A percentile compares a stretch with the other conserved stretches of the same genome.
Evolutionary conservation across 2,113 vertebrate species (phyloP).

Genomic region (Cephalophus harveyi): DNA sequence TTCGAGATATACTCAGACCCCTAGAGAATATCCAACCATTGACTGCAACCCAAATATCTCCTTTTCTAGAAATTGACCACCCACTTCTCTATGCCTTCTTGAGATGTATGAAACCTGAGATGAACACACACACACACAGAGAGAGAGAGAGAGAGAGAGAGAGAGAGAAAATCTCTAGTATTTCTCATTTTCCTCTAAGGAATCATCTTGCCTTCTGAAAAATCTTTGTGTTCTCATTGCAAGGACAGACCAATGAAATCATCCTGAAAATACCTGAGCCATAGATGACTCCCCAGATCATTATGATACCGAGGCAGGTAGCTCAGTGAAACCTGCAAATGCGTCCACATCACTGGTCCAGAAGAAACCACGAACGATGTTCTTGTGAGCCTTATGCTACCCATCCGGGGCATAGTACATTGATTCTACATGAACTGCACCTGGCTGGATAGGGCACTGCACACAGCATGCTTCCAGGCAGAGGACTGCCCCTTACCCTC

Average conservation of each 20-base stretch:
- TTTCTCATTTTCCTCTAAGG: neutral
- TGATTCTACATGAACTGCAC: neutral
- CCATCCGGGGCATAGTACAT: neutral
- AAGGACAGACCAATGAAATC: neutral
- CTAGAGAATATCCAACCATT: neutral
- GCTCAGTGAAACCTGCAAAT: neutral
- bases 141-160: too few species aligned
- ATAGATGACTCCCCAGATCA: neutral
- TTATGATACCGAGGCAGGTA: neutral
- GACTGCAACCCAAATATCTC: neutral
- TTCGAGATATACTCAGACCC: neutral
- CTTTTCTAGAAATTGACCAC: neutral
- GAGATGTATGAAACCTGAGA: neutral
- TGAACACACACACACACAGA: neutral
- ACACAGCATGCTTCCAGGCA: neutral
- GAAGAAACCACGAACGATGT: neutral
- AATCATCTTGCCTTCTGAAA: neutral
- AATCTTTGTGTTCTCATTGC: neutral
- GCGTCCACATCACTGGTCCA: neutral
- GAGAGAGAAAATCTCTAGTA: neutral
- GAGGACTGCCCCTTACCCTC: neutral
- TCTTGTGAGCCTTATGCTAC: neutral
- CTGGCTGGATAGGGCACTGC: neutral
- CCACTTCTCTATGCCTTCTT: neutral
- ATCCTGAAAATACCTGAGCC: neutral